Conservation (phyloP, 2,113 vertebrate species). For the Gymnarchus niloticus region DNA sequence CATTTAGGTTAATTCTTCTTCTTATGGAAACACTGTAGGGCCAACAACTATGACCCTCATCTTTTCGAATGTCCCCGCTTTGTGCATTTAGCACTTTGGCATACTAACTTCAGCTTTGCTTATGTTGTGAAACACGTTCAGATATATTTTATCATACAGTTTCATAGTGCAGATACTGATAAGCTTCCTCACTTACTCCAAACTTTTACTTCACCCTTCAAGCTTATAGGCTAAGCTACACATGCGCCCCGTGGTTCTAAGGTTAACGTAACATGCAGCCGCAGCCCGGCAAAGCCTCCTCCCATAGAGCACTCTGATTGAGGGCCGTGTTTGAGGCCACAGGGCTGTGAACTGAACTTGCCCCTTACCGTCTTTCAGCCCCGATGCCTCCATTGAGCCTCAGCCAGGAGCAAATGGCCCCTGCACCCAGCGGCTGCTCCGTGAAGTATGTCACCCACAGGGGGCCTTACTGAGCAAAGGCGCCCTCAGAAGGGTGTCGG, state of each 20-base stretch:
- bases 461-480: not conserved
- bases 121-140: not conserved
- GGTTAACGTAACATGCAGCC: not conserved
- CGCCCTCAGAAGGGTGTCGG: not conserved
- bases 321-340: not conserved
- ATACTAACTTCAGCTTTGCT: not conserved
- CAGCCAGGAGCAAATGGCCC: no score
- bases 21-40: not conserved
- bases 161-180: not conserved
- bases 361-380: not conserved
- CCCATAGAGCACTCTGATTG: not conserved
- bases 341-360: not conserved
- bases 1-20: not conserved
- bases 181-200: not conserved
- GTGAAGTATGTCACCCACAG: not conserved
- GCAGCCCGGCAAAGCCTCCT: not conserved
- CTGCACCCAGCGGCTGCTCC: not conserved
- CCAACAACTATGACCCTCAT: no score
- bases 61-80: not conserved
- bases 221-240: not conserved
- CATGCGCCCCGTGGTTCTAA: no score
- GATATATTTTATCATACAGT: not conserved
- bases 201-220: not conserved
- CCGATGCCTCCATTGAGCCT: not conserved
- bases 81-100: not conserved